These are phyloP conservation scores for Bombus superbus DNA, from an alignment of 1,140 invertebrate species.

Conservation along the genomic window DNA sequence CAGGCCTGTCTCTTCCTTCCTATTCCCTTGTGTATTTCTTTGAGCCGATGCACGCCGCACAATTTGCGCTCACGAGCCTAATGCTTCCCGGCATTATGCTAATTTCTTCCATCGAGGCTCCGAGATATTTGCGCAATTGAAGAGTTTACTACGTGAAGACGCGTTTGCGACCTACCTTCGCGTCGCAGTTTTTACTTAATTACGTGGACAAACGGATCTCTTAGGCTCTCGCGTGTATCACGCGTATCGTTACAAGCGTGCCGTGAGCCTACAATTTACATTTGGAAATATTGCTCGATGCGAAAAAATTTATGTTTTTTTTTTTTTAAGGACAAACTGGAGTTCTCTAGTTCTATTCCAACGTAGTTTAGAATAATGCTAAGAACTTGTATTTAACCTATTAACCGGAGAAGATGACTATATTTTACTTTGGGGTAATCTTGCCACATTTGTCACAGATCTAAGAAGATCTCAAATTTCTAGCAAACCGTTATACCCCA, in stretches of 20 bases:
- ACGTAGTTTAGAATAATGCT: too few relatives aligned
- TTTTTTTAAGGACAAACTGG: background rate
- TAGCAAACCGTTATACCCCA: background rate
- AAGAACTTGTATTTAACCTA: too few relatives aligned
- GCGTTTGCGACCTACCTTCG: constrained; percentile 58
- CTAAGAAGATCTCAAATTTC: background rate
- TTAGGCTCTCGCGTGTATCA: background rate
- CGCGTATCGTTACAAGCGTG: background rate
- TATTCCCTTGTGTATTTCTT: constrained; percentile 43
- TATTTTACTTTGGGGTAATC: background rate
- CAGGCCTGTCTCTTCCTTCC: background rate
- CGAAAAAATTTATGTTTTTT: background rate
- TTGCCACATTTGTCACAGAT: background rate
- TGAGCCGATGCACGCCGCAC: constrained; percentile 56
- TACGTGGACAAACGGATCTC: background rate
- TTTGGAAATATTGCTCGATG: background rate
- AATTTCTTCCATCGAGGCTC: constrained; percentile 64
- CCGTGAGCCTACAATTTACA: background rate
- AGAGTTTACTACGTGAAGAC: constrained; percentile 62
- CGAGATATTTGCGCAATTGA: constrained; percentile 71
- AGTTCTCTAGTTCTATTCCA: background rate
- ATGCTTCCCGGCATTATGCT: constrained; percentile 73
- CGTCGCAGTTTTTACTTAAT: constrained; percentile 15
- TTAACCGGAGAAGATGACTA: too few relatives aligned
- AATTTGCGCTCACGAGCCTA: constrained; percentile 66